Evolutionary conservation across 2,797 vertebrate species (phyloP).

Genomic region (Nannoperca obscura): DNA sequence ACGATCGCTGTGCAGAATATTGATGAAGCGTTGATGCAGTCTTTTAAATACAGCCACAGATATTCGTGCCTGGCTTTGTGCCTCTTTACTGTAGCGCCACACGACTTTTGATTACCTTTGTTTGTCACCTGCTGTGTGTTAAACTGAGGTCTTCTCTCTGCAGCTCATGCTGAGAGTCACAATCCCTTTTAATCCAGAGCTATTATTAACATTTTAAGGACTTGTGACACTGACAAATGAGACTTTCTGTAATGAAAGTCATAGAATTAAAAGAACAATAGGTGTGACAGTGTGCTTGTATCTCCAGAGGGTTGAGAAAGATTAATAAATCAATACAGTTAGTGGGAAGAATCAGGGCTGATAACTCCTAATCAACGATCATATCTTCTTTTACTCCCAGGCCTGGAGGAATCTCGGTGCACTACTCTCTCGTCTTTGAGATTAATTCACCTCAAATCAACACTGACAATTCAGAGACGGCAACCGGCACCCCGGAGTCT

Average conservation of each 20-base stretch:
- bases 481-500: conserved; percentile 54
- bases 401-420: conserved; percentile 87
- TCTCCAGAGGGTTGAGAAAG: conserved; percentile 1
- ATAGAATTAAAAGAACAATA: background rate
- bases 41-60: background rate
- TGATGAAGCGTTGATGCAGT: conserved; percentile 39
- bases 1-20: conserved; percentile 42
- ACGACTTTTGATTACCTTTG: background rate
- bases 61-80: background rate
- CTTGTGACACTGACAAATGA: conserved; percentile 11
- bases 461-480: conserved; percentile 68
- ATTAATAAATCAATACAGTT: conserved; percentile 11
- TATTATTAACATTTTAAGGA: conserved; percentile 4
- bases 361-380: background rate
- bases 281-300: background rate
- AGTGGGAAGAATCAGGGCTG: background rate
- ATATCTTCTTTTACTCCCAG: conserved; percentile 68
- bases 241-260: background rate
- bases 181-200: conserved; percentile 10
- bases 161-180: background rate
- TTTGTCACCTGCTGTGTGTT: conserved; percentile 3
- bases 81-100: conserved; percentile 11
- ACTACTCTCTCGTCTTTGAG: conserved; percentile 88
- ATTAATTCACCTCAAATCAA: conserved; percentile 78
- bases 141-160: background rate